phyloP scores from a whole-genome alignment of 2,797 vertebrate species.

The Neosalanx taihuensis region DNA sequence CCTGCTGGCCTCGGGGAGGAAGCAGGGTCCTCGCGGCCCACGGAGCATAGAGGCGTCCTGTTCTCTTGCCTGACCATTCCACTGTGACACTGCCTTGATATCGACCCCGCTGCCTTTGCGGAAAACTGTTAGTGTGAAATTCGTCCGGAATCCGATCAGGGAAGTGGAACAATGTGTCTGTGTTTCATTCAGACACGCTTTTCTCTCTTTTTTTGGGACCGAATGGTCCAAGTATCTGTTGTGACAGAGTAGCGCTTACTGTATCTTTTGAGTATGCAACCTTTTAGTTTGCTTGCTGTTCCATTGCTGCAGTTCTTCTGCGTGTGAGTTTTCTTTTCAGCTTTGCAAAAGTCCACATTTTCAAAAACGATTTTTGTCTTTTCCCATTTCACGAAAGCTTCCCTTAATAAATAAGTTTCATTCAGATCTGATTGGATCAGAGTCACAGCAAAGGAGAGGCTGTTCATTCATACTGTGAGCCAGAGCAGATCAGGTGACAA shows the following conservation, averaged over 20 bases:
- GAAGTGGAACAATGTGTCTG: constrained; percentile 25
- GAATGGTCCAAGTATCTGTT: neutral
- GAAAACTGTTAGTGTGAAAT: constrained; percentile 16
- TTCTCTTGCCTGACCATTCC: constrained; percentile 35
- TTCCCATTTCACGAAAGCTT: neutral
- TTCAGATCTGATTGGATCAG: neutral
- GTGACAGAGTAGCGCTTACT: neutral
- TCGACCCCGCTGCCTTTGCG: constrained; percentile 33
- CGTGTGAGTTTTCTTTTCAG: neutral
- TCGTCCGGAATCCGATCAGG: constrained; percentile 19
- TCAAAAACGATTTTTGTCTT: neutral
- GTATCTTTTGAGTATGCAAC: neutral
- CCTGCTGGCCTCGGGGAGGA: constrained; percentile 56
- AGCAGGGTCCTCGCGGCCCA: constrained; percentile 42
- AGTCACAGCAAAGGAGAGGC: constrained; percentile 18
- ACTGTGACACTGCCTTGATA: constrained; percentile 25
- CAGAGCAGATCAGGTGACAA: constrained; percentile 42
- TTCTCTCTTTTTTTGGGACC: constrained; percentile 4
- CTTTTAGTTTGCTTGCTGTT: too few relatives aligned
- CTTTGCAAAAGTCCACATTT: neutral
- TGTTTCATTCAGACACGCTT: constrained; percentile 1
- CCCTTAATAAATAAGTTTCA: too few relatives aligned
- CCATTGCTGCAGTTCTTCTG: too few relatives aligned
- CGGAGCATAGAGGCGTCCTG: constrained; percentile 42
- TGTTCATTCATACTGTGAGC: constrained; percentile 30